Conservation (phyloP, 1,140 invertebrate genomes). For the Heterodera carotae region DNA sequence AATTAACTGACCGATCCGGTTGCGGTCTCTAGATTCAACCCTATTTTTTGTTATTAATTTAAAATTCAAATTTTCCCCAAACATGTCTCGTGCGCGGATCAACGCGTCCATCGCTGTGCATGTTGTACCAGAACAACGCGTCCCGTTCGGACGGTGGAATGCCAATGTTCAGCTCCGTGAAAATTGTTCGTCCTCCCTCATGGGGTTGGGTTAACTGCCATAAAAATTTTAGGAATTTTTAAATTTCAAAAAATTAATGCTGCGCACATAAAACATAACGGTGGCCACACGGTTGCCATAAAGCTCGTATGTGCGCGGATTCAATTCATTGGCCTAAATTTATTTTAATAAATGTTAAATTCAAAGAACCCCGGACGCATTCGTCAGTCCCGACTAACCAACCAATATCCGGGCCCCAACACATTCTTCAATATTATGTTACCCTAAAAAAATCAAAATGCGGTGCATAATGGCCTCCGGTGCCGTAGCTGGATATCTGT, state of each 20-base stretch:
- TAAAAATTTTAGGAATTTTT: background rate
- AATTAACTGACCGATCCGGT: background rate
- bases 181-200: conserved; percentile 70
- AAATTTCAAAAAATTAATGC: conserved; percentile 5
- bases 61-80: background rate
- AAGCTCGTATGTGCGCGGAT: conserved; percentile 78
- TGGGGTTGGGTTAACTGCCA: conserved; percentile 76
- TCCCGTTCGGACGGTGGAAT: conserved; percentile 70
- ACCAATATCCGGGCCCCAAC: too few species aligned
- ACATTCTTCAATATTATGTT: too few species aligned
- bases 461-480: conserved; percentile 74
- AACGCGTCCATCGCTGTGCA: conserved; percentile 85
- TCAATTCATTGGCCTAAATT: conserved; percentile 77
- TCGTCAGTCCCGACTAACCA: too few species aligned
- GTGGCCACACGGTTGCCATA: conserved; percentile 91
- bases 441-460: conserved; percentile 70
- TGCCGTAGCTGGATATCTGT: conserved; percentile 71
- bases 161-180: conserved; percentile 55
- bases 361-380: too few species aligned
- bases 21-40: too few species aligned
- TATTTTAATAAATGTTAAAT: background rate
- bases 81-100: conserved; percentile 78
- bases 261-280: conserved; percentile 78
- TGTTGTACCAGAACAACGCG: conserved; percentile 93
- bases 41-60: background rate